Evolutionary conservation across 2,797 vertebrate genomes (phyloP).

Genomic region (Semaprochilodus insignis): DNA sequence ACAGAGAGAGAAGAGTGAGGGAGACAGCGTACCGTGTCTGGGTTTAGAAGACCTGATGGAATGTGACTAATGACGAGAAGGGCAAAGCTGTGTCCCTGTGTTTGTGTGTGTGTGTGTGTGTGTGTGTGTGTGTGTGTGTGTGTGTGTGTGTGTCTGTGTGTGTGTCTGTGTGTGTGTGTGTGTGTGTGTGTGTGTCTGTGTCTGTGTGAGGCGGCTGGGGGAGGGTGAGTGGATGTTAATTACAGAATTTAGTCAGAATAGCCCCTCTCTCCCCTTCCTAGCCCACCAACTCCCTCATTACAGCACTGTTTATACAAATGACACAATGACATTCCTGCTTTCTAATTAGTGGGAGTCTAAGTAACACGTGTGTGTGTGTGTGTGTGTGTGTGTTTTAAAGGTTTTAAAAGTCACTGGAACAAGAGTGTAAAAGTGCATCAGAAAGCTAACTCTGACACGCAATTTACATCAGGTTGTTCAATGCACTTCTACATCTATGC

Average conservation of each 20-base stretch:
- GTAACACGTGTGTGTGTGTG: slow-evolving; percentile 13
- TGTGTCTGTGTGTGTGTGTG: slow-evolving; percentile 10
- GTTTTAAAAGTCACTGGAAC: too few relatives aligned
- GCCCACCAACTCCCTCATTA: slow-evolving; percentile 51
- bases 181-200: slow-evolving; percentile 3
- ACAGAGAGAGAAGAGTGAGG: too few relatives aligned
- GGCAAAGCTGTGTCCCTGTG: slow-evolving; percentile 19
- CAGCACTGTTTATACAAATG: slow-evolving; percentile 41
- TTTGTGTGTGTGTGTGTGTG: slow-evolving; percentile 8
- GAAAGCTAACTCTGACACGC: too few relatives aligned
- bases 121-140: slow-evolving; percentile 22
- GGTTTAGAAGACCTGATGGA: slow-evolving; percentile 66
- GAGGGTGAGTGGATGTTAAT: slow-evolving; percentile 63
- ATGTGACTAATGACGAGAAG: slow-evolving; percentile 73
- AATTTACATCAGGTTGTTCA: too few relatives aligned
- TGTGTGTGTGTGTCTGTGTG: neutral
- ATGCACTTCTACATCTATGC: too few relatives aligned
- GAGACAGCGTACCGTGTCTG: neutral
- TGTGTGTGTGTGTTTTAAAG: too few relatives aligned
- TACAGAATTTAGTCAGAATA: slow-evolving; percentile 65
- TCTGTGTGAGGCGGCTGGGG: neutral
- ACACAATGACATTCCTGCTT: slow-evolving; percentile 60
- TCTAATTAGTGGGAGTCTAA: slow-evolving; percentile 68
- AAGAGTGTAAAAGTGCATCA: too few relatives aligned
- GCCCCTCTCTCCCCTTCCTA: slow-evolving; percentile 56